Percentiles rank a stretch among this genome's conserved stretches.
phyloP scores from a whole-genome alignment of 2,113 vertebrate species.

The Bombycilla garrulus region DNA sequence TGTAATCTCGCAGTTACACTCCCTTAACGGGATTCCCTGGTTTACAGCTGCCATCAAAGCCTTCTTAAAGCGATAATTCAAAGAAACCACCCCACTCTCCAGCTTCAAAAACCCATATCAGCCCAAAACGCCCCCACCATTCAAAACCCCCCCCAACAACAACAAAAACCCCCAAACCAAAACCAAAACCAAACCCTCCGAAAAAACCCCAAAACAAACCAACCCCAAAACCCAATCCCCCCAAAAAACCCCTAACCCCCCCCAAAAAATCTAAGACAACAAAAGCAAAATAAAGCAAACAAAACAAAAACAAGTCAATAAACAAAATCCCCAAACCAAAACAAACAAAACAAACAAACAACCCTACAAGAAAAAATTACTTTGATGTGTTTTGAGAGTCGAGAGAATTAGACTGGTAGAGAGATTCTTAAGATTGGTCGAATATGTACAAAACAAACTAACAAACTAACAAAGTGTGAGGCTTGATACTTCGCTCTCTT shows the following conservation, averaged over 20 bases:
- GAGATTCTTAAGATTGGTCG: background rate
- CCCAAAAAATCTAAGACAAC: background rate
- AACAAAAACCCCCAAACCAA: background rate
- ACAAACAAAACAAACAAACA: too few relatives aligned
- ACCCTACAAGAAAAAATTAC: background rate
- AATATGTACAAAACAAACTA: background rate
- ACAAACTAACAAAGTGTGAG: background rate
- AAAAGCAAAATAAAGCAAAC: background rate
- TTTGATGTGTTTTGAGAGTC: background rate
- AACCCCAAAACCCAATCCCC: background rate
- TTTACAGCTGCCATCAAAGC: background rate
- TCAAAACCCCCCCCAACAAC: background rate
- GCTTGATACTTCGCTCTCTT: background rate
- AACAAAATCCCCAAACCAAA: background rate
- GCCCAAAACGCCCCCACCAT: rapidly evolving
- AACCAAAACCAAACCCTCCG: background rate
- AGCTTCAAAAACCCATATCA: background rate
- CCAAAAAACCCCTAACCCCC: background rate
- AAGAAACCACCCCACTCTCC: background rate
- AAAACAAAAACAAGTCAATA: too few relatives aligned
- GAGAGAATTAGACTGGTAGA: background rate
- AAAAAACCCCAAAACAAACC: background rate
- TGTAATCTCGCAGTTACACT: background rate
- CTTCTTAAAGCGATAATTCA: background rate
- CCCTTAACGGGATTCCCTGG: background rate